These are phyloP conservation scores for Platycheirus albimanus DNA, from an alignment of 2,888 invertebrate species.

Conservation along the genomic window DNA sequence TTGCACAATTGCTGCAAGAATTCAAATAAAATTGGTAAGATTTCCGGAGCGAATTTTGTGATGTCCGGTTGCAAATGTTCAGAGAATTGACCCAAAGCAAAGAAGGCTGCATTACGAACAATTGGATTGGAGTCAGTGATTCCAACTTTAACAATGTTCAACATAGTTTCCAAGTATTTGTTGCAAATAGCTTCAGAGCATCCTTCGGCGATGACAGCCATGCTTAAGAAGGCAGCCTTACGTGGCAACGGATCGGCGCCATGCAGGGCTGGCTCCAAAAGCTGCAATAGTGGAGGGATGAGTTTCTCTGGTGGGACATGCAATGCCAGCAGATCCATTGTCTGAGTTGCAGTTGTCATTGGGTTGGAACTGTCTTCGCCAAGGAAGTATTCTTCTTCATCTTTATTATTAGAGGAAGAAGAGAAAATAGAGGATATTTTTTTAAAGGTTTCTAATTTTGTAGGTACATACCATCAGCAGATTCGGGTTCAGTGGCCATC, in stretches of 20 bases:
- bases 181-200: constrained; percentile 89
- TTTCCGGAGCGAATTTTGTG: constrained; percentile 87
- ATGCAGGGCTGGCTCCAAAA: constrained; percentile 87
- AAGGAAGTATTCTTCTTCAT: constrained; percentile 86
- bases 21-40: constrained; percentile 89
- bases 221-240: constrained; percentile 88
- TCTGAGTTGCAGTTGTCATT: constrained; percentile 88
- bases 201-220: constrained; percentile 91
- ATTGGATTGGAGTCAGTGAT: constrained; percentile 86
- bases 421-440: neutral
- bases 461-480: constrained; percentile 84
- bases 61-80: constrained; percentile 92
- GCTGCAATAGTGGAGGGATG: constrained; percentile 87
- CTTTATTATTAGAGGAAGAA: too few species aligned
- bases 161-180: constrained; percentile 88
- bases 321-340: constrained; percentile 88
- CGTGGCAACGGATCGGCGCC: constrained; percentile 86
- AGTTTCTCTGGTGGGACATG: constrained; percentile 90
- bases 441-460: too few species aligned
- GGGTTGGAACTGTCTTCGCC: constrained; percentile 87
- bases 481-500: constrained; percentile 86
- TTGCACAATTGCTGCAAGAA: constrained; percentile 86
- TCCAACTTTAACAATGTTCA: constrained; percentile 88
- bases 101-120: constrained; percentile 90
- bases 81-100: constrained; percentile 91